Evolutionary conservation across 2,113 vertebrate species (phyloP).

Genomic region (Passer montanus): DNA sequence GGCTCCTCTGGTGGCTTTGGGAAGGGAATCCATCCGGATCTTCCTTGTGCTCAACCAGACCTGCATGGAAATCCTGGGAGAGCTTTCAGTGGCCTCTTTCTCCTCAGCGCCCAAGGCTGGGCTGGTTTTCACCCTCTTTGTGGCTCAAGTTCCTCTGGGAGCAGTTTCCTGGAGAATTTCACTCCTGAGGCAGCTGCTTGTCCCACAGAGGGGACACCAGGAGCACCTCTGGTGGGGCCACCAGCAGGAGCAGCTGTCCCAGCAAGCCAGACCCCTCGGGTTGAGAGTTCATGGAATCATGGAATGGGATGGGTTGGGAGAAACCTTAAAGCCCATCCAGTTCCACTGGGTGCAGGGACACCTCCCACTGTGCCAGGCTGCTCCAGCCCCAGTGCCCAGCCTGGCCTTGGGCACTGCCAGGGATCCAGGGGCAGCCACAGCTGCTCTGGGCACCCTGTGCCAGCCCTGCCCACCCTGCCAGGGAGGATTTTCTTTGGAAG

Average conservation of each 20-base stretch:
- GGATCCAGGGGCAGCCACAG: neutral
- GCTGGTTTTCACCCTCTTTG: neutral
- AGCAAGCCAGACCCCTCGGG: neutral
- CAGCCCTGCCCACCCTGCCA: rapidly evolving
- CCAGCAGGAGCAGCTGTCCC: neutral
- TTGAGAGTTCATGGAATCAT: neutral
- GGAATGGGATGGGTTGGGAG: neutral
- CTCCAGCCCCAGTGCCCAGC: neutral
- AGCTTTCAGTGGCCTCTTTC: neutral
- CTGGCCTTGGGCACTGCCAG: neutral
- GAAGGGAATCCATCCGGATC: neutral
- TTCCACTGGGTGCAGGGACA: neutral
- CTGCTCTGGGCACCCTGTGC: too few species aligned
- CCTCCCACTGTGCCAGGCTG: neutral
- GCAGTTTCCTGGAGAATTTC: neutral
- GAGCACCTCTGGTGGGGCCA: neutral
- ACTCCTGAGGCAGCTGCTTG: neutral
- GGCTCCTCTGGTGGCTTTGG: neutral
- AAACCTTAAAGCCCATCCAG: neutral
- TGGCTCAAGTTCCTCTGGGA: neutral
- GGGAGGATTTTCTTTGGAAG: neutral
- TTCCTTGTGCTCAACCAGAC: neutral
- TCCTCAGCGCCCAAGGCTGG: neutral
- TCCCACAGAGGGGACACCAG: neutral
- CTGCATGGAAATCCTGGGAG: neutral